Percentiles rank a stretch among this genome's conserved stretches.
Evolutionary conservation across 2,888 invertebrate species (phyloP).

Genomic region (Amphimallon solstitiale): DNA sequence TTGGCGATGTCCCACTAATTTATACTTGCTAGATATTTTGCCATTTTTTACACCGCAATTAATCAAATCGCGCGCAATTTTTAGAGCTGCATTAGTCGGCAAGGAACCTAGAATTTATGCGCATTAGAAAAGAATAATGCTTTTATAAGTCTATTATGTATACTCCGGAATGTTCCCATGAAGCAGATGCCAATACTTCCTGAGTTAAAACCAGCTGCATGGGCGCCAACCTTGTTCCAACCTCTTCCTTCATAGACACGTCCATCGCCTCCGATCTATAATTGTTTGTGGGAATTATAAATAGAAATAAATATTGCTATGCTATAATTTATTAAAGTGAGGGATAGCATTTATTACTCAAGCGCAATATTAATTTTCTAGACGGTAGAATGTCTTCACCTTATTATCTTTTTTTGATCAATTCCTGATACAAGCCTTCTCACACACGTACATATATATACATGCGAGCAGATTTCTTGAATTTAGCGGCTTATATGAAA

Average conservation of each 20-base stretch:
- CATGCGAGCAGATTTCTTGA: no score
- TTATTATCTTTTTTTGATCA: no score
- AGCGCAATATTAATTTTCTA: no score
- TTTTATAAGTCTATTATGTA: neutral
- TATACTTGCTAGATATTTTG: constrained; percentile 60
- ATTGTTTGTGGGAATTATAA: no score
- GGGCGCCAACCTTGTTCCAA: constrained; percentile 70
- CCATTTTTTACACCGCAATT: constrained; percentile 61
- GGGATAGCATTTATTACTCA: no score
- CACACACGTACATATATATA: no score
- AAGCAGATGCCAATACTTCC: constrained; percentile 71
- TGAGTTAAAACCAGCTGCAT: constrained; percentile 68
- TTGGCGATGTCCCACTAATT: constrained; percentile 64
- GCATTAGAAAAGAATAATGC: neutral
- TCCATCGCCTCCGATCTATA: constrained; percentile 70
- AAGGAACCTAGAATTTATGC: constrained; percentile 56
- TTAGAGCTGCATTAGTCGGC: constrained; percentile 59
- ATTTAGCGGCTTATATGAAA: no score
- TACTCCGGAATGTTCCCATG: constrained; percentile 37
- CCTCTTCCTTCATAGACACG: constrained; percentile 71
- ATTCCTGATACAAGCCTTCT: no score
- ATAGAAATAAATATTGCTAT: no score
- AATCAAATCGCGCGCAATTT: constrained; percentile 61
- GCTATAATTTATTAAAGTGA: no score
- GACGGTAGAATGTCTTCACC: no score